Evolutionary conservation across 2,113 vertebrate genomes (phyloP), one percentile per base, ranked within the genome.

Genomic region (Hemicordylus capensis): DNA sequence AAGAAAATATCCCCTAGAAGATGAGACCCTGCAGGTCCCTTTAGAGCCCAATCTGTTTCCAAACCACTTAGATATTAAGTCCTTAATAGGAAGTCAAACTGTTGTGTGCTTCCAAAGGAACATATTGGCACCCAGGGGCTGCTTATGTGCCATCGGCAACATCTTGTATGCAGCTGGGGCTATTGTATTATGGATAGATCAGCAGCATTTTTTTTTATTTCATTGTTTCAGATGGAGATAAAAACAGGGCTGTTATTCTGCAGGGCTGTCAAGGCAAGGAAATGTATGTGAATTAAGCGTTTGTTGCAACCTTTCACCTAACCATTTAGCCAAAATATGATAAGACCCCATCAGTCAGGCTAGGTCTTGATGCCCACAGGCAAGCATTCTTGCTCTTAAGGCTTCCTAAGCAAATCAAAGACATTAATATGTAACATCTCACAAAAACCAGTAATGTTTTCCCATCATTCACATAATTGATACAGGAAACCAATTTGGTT

Each of bases 11-110:
- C 42, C 86, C 86, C 85, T 70, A 48, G 89, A 73, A 78, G 54
- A 78, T 79, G 76, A 87, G 44, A 78, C 69, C 75, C 85, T 81
- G 58, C 82, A 84, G 88, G 87, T 86, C 87, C 91, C 89, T 22
- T 90, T 90, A 84, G 78, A 78, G 39, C 80, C 58, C 64, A 84
- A 91, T 88, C 85, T 70, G 59, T 84, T 91, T 89, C 86, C 76
- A 80, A 83, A 59, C 67, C 58, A 6, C 15, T 70, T 81, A 70
- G 61, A 76, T 90, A 81, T 48, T 83, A 77, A 84, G 77, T 86
- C 76, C 88, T 76, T 51, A 84, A 86, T 83, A 74, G 70, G 87
- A 92, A 76, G 37, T 34, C 66, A 34, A 85, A 84, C 54, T 89
- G 73, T 0, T 37, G 56, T 28, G 83, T 58, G n/a, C 88, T 91